Evolutionary conservation across 1,140 invertebrate species (phyloP).

Genomic region (Drosophila bipectinata): DNA sequence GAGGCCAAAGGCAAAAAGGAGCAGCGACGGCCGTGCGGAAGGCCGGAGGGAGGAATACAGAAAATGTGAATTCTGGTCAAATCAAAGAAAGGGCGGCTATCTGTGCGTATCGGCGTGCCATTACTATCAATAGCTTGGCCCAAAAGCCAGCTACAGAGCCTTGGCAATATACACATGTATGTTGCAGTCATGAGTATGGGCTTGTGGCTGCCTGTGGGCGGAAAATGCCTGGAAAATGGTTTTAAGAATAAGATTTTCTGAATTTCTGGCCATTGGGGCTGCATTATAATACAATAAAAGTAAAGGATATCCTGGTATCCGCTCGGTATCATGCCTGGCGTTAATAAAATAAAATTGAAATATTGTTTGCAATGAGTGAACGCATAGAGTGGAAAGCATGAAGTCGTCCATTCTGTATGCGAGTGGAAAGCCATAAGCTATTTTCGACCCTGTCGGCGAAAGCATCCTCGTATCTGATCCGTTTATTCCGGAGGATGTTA

Average conservation of each 20-base stretch:
- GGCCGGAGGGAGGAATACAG: background rate
- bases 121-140: constrained; percentile 76
- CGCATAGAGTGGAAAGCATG: constrained; percentile 64
- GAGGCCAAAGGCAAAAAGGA: constrained; percentile 18
- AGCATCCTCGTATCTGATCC: constrained; percentile 19
- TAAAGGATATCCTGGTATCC: constrained; percentile 67
- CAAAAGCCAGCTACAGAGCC: constrained; percentile 38
- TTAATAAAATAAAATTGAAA: constrained; percentile 82
- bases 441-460: constrained; percentile 21
- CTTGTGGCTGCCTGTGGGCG: background rate
- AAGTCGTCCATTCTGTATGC: constrained; percentile 21
- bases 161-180: background rate
- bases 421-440: constrained; percentile 22
- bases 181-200: background rate
- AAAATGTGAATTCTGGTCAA: constrained; percentile 48
- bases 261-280: constrained; percentile 13
- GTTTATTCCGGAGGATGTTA: constrained; percentile 42
- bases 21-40: constrained; percentile 3
- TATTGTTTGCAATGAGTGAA: constrained; percentile 76
- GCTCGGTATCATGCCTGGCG: constrained; percentile 33
- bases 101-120: constrained; percentile 61
- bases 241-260: constrained; percentile 36
- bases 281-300: constrained; percentile 68
- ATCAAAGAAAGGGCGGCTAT: constrained; percentile 54
- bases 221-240: constrained; percentile 12